Evolutionary conservation across 2,113 vertebrate genomes (phyloP).

Genomic region (Xiphias gladius): DNA sequence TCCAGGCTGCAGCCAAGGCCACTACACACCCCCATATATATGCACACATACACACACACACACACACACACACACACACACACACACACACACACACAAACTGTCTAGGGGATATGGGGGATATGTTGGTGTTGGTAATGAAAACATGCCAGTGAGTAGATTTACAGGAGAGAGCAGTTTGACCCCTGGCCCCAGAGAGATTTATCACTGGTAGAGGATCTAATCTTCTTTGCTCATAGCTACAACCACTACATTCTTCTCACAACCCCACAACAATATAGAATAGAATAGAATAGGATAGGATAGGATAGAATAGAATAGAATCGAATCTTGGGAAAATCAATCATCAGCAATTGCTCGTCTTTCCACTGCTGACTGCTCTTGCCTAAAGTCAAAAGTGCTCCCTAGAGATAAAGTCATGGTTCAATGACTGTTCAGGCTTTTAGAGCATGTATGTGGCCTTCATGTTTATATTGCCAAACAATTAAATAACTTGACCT

Average conservation of each 20-base stretch:
- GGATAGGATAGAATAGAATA: constrained; percentile 1
- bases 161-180: constrained; percentile 82
- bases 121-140: constrained; percentile 76
- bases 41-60: constrained; percentile 18
- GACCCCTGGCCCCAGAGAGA: constrained; percentile 70
- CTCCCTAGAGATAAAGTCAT: constrained; percentile 24
- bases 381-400: constrained; percentile 21
- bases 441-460: constrained; percentile 16
- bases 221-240: constrained; percentile 71
- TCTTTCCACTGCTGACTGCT: constrained; percentile 23
- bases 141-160: constrained; percentile 82
- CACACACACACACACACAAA: constrained; percentile 25
- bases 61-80: constrained; percentile 4
- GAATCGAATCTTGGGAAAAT: not conserved
- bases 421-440: constrained; percentile 15
- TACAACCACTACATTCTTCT: constrained; percentile 24
- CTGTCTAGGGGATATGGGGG: constrained; percentile 54
- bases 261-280: constrained; percentile 16
- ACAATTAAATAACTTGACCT: no score
- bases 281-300: constrained; percentile 4
- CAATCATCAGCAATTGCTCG: constrained; percentile 3
- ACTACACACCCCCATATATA: constrained; percentile 26
- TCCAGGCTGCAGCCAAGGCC: constrained; percentile 72
- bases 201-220: constrained; percentile 69
- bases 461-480: constrained; percentile 2